Evolutionary conservation across 1,140 invertebrate species (phyloP).

Genomic region (Zaprionus lachaisei): DNA sequence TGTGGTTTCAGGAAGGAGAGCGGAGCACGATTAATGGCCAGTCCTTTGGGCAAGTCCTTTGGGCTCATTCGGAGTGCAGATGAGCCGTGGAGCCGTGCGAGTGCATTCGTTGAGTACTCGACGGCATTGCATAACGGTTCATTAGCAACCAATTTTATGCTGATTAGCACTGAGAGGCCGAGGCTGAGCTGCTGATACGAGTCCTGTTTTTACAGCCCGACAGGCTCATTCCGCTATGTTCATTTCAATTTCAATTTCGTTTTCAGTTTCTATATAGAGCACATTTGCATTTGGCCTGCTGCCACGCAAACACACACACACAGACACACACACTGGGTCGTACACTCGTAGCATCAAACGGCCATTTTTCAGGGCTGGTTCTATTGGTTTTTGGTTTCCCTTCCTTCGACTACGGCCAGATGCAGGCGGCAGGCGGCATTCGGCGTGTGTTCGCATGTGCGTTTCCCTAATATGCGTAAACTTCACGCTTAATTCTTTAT

Average conservation of each 20-base stretch:
- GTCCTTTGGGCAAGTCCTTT: slow-evolving; percentile 43
- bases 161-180: slow-evolving; percentile 57
- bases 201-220: slow-evolving; percentile 57
- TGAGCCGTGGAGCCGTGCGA: slow-evolving; percentile 28
- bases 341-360: slow-evolving; percentile 7
- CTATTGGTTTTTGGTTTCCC: slow-evolving; percentile 30
- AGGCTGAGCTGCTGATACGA: slow-evolving; percentile 12
- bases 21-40: slow-evolving; percentile 45
- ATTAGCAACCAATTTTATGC: slow-evolving; percentile 74
- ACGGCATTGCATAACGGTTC: slow-evolving; percentile 70
- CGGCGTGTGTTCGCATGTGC: slow-evolving; percentile 68
- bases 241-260: slow-evolving; percentile 26
- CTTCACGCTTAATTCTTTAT: slow-evolving; percentile 83
- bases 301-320: slow-evolving; percentile 23
- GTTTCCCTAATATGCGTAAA: slow-evolving; percentile 83
- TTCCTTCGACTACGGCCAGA: slow-evolving; percentile 43
- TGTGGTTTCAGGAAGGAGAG: slow-evolving; percentile 41
- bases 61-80: slow-evolving; percentile 48
- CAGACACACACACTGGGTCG: slow-evolving; percentile 11
- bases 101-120: slow-evolving; percentile 51
- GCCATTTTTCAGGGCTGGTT: slow-evolving; percentile 59
- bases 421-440: slow-evolving; percentile 79
- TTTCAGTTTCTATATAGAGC: slow-evolving; percentile 33
- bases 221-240: slow-evolving; percentile 61
- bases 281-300: slow-evolving; percentile 62